Base-by-base conservation (phyloP, 2,888 invertebrate genomes). In the Andrena camellia region DNA sequence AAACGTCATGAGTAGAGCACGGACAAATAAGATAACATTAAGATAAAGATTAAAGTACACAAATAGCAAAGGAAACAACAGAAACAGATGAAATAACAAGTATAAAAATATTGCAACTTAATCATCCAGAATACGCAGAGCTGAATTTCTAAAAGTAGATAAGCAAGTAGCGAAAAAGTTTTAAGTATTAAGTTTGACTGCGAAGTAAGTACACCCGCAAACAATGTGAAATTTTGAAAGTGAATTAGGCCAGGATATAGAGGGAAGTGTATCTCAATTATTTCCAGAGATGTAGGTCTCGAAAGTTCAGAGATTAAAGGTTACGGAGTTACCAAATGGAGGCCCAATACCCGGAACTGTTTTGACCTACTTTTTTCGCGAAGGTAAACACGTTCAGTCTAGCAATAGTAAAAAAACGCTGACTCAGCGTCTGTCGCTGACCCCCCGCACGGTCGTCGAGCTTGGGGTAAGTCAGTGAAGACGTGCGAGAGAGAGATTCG, bases 391-490 rank as follows among this genome's bases (percentile, higher is more conserved):
- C 52, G 13, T 20, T 20, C 13, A 4, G 20, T 20, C 31, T 64
- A 17, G 52, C 35, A 42, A 23, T 59, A 42, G 52, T 23, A 10
- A 54, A 54, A 42, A 35, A 63, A n/a, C 62, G 76, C 59, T 42
- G 72, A 71, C 29, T 76, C 62, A 62, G 76, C 42, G 42, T 76
- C 62, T 42, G 52, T 8, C 42, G 17, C 10, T 59, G 42, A 17
- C 10, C 59, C 20, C 20, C 0, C 35, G 10, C 5, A 23, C 48
- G 59, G 60, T 33, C 13, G 23, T 59, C 50, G 17, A 33, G 72
- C 3, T 76, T 71, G 48, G 17, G 52, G 4, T 17, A 31, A 62
- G 52, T 71, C 42, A 54, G 33, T 23, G 35, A 42, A 13, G 23
- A 6, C 10, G 23, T 33, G 50, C 50, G n/a, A 13, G 33, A 2